A percentile compares a stretch with the other conserved stretches of the same genome.
Evolutionary conservation across 53 echinoderm and acorn worm species (phyloP).

Genomic region (Arbacia lixula): DNA sequence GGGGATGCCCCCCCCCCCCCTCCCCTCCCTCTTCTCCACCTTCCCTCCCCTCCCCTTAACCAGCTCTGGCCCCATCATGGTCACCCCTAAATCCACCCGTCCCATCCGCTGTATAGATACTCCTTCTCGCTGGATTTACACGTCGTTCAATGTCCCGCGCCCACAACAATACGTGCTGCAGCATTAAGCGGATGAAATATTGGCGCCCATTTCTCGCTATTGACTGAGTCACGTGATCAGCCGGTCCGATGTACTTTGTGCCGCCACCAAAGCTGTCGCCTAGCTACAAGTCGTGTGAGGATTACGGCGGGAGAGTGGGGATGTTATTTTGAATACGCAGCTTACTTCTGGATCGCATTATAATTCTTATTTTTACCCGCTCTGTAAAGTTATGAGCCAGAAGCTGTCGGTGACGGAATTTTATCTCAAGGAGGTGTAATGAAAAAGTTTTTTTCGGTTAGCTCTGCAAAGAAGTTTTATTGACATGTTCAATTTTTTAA

Average conservation of each 20-base stretch:
- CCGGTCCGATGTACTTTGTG: conserved; percentile 14
- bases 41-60: neutral
- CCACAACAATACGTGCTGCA: conserved; percentile 32
- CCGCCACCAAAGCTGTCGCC: conserved; percentile 17
- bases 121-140: conserved; percentile 9
- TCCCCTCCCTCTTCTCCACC: neutral
- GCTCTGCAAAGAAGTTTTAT: too few relatives aligned
- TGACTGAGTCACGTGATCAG: conserved; percentile 17
- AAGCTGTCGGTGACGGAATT: too few relatives aligned
- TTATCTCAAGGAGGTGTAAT: too few relatives aligned
- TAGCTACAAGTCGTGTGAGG: too few relatives aligned
- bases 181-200: conserved; percentile 39
- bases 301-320: too few relatives aligned
- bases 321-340: too few relatives aligned
- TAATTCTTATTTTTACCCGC: too few relatives aligned
- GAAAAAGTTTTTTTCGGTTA: too few relatives aligned
- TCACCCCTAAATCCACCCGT: neutral
- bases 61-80: neutral
- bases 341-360: too few relatives aligned
- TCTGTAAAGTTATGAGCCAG: too few relatives aligned
- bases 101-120: neutral
- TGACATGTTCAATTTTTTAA: too few relatives aligned
- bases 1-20: neutral
- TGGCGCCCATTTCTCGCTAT: conserved; percentile 37
- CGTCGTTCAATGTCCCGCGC: conserved; percentile 19